A percentile compares a stretch with the other conserved stretches of the same genome.
phyloP scores from a whole-genome alignment of 2,888 invertebrate species.

The Atrina japonica region DNA sequence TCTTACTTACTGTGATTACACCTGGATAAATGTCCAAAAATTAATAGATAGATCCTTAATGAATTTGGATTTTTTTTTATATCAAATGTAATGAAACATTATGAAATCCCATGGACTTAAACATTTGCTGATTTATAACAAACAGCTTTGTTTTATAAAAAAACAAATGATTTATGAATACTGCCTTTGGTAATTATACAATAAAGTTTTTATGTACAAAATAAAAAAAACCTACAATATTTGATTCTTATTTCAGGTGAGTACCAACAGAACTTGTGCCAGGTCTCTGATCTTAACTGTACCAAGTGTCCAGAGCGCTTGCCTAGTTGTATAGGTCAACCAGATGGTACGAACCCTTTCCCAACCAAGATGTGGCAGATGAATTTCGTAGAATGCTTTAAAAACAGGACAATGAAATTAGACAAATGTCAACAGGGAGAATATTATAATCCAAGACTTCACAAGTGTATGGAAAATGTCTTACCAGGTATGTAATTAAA shows the following conservation, averaged over 20 bases:
- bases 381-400: slow-evolving; percentile 37
- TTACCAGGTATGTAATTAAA: slow-evolving; percentile 32
- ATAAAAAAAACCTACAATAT: too few relatives aligned
- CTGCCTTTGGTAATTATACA: too few relatives aligned
- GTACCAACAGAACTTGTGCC: slow-evolving; percentile 42
- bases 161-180: too few relatives aligned
- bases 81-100: too few relatives aligned
- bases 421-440: slow-evolving; percentile 56
- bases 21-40: too few relatives aligned
- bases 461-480: slow-evolving; percentile 42
- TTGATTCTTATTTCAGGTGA: slow-evolving; percentile 38
- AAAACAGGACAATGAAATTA: slow-evolving; percentile 45
- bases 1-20: too few relatives aligned
- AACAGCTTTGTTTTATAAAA: too few relatives aligned
- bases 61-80: too few relatives aligned
- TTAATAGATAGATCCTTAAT: too few relatives aligned
- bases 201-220: too few relatives aligned
- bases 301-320: slow-evolving; percentile 32
- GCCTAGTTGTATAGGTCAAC: slow-evolving; percentile 39
- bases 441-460: slow-evolving; percentile 46
- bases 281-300: slow-evolving; percentile 27
- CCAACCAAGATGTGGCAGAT: slow-evolving; percentile 39
- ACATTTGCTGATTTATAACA: too few relatives aligned
- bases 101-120: too few relatives aligned
- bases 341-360: slow-evolving; percentile 42